Evolutionary conservation across 2,797 vertebrate genomes (phyloP), one percentile per base, ranked within the genome.

Genomic region (Crypturellus tataupa): DNA sequence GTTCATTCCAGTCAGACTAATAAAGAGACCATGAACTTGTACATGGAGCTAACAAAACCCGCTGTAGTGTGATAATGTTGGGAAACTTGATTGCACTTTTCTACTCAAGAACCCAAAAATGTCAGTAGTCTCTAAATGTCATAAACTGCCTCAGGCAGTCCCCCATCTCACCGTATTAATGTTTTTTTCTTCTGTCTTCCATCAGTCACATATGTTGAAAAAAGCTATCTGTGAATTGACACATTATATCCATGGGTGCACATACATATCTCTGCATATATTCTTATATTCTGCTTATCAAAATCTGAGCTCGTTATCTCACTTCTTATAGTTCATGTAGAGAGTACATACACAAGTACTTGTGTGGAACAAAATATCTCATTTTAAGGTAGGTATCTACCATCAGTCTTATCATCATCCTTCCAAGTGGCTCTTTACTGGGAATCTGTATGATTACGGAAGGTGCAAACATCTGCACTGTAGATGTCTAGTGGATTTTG

Each of bases 371-470:
- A 79, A 78, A 83, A 21, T 8, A 20, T 8, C 4, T 58, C 2
- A 11, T 86, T 89, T 84, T 69, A 73, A 4, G 3, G 19, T 56
- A 46, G 6, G 18, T 73, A 31, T n/a, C 64, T 60, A 62, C 10
- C 7, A 7, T 24, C 4, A 31, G 6, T 59, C 9, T 76, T 42
- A 76, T 80, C 58, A 39, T 47, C 19, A 15, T 35, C 24, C 7
- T 56, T 19, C 27, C 29, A 44, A 7, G 7, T 68, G 33, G 2
- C 59, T 56, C 10, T 56, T 31, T n/a, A 20, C 55, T 72, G 33
- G 42, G n/a, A 56, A 5, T 29, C 35, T 39, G 4, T 0, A 0
- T 72, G 25, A 5, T 40, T 1, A 0, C 17, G 18, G 8, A 14
- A 0, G 1, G 14, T 49, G 33, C 10, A 65, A 11, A 23, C 2